phyloP scores from a whole-genome alignment of 2,797 vertebrate species.

The Halcyon smyrnensis region DNA sequence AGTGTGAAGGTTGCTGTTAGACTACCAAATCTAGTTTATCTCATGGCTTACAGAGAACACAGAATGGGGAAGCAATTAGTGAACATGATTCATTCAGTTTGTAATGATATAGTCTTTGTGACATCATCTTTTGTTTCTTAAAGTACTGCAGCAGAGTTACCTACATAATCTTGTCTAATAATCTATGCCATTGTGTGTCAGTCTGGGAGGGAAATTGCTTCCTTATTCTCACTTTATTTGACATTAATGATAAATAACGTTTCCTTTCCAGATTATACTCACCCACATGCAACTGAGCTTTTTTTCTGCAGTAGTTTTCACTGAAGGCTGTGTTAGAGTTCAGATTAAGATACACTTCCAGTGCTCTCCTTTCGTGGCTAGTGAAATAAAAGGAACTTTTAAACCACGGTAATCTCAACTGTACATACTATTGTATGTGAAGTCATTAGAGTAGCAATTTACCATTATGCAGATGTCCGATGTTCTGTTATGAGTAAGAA shows the following conservation, averaged over 20 bases:
- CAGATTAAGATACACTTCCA: not conserved
- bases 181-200: conserved; percentile 18
- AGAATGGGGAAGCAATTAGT: not conserved
- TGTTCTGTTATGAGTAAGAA: not conserved
- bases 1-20: not conserved
- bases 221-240: conserved; percentile 40
- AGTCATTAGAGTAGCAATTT: not conserved
- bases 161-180: conserved; percentile 33
- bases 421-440: not conserved
- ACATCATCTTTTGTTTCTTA: conserved; percentile 16
- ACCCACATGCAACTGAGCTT: not conserved
- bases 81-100: conserved; percentile 2
- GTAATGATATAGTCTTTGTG: not conserved
- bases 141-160: not conserved
- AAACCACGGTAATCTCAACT: not conserved
- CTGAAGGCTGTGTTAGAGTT: not conserved
- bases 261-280: conserved; percentile 61
- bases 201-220: conserved; percentile 25
- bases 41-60: not conserved
- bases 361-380: not conserved
- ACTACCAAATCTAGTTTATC: not conserved
- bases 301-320: conserved; percentile 7
- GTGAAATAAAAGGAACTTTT: not conserved
- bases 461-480: not conserved
- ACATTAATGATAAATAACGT: conserved; percentile 23